A percentile compares a stretch with the other conserved stretches of the same genome.
These are phyloP conservation scores for Phrynosoma blainvillii DNA, from an alignment of 2,113 vertebrate genomes.

Conservation along the genomic window DNA sequence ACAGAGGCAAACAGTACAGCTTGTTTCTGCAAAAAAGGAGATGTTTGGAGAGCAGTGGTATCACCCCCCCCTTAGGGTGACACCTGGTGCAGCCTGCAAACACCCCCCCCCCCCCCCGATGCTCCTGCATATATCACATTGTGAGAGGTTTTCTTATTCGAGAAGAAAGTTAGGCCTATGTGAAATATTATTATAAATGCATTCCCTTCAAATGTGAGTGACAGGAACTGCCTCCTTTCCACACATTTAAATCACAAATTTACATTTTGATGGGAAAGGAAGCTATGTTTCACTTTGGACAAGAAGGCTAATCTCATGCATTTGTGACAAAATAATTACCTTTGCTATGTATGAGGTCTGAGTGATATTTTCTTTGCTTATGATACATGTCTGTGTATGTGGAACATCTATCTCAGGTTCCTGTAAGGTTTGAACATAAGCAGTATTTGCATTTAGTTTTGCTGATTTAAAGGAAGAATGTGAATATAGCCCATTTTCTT, in stretches of 20 bases:
- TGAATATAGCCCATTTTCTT: neutral
- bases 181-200: slow-evolving; percentile 14
- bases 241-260: slow-evolving; percentile 18
- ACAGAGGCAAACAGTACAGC: too few species aligned
- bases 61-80: too few species aligned
- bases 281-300: neutral
- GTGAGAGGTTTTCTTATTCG: slow-evolving; percentile 31
- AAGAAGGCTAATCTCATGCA: slow-evolving; percentile 7
- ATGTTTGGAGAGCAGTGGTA: too few species aligned
- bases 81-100: too few species aligned
- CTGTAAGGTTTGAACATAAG: slow-evolving; percentile 23
- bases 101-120: too few species aligned
- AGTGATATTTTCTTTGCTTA: slow-evolving; percentile 33
- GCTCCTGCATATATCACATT: neutral
- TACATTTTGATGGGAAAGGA: slow-evolving; percentile 14
- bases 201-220: neutral
- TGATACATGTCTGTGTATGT: neutral
- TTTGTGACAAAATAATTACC: slow-evolving; percentile 33
- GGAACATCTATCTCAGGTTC: slow-evolving; percentile 1
- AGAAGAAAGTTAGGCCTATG: neutral
- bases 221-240: slow-evolving; percentile 4
- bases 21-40: too few species aligned
- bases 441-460: slow-evolving; percentile 55
- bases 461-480: slow-evolving; percentile 16
- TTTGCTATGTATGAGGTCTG: slow-evolving; percentile 9